phyloP scores from a whole-genome alignment of 2,113 vertebrate genomes.

The Calyptomena viridis region DNA sequence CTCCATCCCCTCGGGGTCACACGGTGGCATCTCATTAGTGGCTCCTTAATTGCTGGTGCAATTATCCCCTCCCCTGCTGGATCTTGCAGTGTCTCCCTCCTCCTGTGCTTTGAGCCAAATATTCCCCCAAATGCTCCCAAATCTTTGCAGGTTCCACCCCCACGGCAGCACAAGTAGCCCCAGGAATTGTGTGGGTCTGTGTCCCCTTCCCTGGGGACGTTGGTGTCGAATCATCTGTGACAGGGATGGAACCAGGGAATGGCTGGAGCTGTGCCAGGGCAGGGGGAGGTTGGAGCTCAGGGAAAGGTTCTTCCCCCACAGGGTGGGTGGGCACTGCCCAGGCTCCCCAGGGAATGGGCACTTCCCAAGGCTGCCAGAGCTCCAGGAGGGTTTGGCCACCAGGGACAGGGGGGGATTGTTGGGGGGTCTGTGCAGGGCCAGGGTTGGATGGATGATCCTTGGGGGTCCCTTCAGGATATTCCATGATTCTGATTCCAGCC shows the following conservation, averaged over 20 bases:
- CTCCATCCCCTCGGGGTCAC: background rate
- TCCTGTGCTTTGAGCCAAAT: background rate
- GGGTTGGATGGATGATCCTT: accelerated
- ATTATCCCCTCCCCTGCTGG: background rate
- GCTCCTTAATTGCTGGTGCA: background rate
- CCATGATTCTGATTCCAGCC: background rate
- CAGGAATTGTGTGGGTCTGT: accelerated
- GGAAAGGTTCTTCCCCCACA: too few species aligned
- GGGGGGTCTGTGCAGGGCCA: accelerated
- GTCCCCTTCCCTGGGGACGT: accelerated
- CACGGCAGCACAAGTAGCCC: accelerated
- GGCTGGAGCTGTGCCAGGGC: too few species aligned
- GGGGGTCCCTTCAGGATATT: background rate
- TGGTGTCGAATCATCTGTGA: too few species aligned
- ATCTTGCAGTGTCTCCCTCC: background rate
- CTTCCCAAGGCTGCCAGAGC: background rate
- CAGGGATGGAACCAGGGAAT: too few species aligned
- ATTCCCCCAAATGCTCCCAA: background rate
- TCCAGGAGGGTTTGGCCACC: accelerated
- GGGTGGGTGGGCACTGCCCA: background rate
- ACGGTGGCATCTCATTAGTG: background rate
- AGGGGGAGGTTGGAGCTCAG: too few species aligned
- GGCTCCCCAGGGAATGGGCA: background rate
- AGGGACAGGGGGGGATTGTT: background rate
- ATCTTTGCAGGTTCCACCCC: accelerated